Base-by-base conservation (phyloP, 2,797 vertebrate genomes). In the Halcyon badia region DNA sequence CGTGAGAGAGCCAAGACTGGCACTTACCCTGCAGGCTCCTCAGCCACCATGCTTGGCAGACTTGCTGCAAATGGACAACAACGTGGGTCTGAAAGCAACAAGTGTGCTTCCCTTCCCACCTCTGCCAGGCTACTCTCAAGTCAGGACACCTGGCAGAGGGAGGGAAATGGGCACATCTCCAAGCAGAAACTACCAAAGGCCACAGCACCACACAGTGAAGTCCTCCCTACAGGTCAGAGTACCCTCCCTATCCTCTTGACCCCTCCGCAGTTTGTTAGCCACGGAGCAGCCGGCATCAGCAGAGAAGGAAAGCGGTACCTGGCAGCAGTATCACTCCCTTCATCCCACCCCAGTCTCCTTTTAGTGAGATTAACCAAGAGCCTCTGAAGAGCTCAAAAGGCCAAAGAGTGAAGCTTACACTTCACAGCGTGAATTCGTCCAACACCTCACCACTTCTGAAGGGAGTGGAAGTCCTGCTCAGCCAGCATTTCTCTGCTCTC, bases 1-100 rank as follows among this genome's bases (percentile, higher is more conserved):
- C 71, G 33, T 4, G 0, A 58, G 61, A 82, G 42, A 9, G 14
- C 48, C 41, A 69, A 39, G 66, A 60, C 2, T 0, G 0, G 0
- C 5, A 1, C 0, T 1, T 31, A 52, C 44, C 69, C 93, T 46
- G 57, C 41, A 83, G 81, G 56, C 44, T 75, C 57, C 68, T 78
- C 85, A 71, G 72, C 31, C 72, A 75, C 71, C 18, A 15, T 0
- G 1, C 56, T 79, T 3, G 1, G 42, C 35, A 31, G 22, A 37
- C 61, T 7, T 60, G 24, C 71, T 70, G 58, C 57, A 62, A 80
- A 51, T 0, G 12, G 83, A 71, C 49, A 58, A 28, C 19, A 42
- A 54, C 56, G 60, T 0, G 0, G 9, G 26, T 37, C 83, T 58
- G 24, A 62, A 64, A 46, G 69, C 51, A 81, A 17, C 7, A 25